A percentile compares a stretch with the other conserved stretches of the same genome.
Conservation (phyloP, 2,888 invertebrate species). For the Troilus luridus region DNA sequence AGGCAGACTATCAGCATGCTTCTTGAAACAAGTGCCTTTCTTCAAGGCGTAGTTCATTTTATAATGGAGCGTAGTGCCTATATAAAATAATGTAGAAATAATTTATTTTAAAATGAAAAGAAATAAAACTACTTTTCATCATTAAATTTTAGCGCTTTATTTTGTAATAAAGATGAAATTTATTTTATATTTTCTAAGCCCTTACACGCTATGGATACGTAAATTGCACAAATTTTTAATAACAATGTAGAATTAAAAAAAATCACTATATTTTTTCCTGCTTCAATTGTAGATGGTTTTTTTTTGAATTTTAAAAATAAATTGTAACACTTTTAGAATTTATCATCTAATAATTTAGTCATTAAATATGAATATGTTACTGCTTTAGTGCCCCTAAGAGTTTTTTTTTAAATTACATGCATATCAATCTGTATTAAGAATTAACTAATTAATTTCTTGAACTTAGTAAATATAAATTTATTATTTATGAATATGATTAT, state of each 20-base stretch:
- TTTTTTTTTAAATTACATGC: not conserved
- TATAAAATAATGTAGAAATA: not conserved
- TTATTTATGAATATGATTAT: not conserved
- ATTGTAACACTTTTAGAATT: not conserved
- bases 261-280: constrained; percentile 24
- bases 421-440: not conserved
- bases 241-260: not conserved
- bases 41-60: not conserved
- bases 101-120: not conserved
- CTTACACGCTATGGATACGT: constrained; percentile 16
- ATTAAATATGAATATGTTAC: not conserved
- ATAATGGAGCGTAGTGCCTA: constrained; percentile 20
- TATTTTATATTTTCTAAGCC: not conserved
- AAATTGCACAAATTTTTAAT: constrained; percentile 28
- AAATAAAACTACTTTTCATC: not conserved
- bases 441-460: not conserved
- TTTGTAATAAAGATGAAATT: not conserved
- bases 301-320: not conserved
- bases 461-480: not conserved
- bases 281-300: constrained; percentile 2
- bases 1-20: constrained; percentile 55
- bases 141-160: constrained; percentile 38
- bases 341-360: not conserved
- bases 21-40: constrained; percentile 11
- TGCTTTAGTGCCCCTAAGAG: not conserved